Percentiles rank a stretch among this genome's conserved stretches.
These are phyloP conservation scores for Theocolax elegans DNA, from an alignment of 1,140 invertebrate genomes.

Conservation along the genomic window DNA sequence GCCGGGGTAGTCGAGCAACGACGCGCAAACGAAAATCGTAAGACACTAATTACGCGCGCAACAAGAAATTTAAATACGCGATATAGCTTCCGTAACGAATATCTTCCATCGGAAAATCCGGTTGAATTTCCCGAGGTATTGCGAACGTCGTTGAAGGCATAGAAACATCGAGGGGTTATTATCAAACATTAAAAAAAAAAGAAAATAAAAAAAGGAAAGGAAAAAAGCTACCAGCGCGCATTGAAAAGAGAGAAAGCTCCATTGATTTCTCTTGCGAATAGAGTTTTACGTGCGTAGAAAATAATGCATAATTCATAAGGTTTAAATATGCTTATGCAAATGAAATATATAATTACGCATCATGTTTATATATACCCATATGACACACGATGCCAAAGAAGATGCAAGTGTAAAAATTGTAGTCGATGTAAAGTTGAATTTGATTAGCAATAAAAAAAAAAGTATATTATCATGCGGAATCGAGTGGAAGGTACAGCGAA, in stretches of 20 bases:
- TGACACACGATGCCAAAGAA: too few relatives aligned
- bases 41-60: constrained; percentile 22
- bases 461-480: too few relatives aligned
- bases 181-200: constrained; percentile 5
- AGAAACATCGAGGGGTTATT: constrained; percentile 16
- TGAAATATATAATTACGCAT: too few relatives aligned
- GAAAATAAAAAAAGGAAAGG: neutral
- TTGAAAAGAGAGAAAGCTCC: neutral
- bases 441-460: too few relatives aligned
- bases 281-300: neutral
- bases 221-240: neutral
- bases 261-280: neutral
- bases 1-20: too few relatives aligned
- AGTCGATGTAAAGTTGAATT: too few relatives aligned
- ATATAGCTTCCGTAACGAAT: constrained; percentile 28
- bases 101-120: constrained; percentile 30
- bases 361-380: too few relatives aligned
- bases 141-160: neutral
- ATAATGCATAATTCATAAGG: too few relatives aligned
- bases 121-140: constrained; percentile 29
- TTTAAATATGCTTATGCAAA: too few relatives aligned
- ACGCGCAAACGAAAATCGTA: too few relatives aligned
- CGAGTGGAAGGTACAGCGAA: too few relatives aligned
- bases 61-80: constrained; percentile 21
- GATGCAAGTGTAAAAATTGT: too few relatives aligned